A percentile compares a stretch with the other conserved stretches of the same genome.
Evolutionary conservation across 2,113 vertebrate species (phyloP).

Genomic region (Ceuthmochares aereus): DNA sequence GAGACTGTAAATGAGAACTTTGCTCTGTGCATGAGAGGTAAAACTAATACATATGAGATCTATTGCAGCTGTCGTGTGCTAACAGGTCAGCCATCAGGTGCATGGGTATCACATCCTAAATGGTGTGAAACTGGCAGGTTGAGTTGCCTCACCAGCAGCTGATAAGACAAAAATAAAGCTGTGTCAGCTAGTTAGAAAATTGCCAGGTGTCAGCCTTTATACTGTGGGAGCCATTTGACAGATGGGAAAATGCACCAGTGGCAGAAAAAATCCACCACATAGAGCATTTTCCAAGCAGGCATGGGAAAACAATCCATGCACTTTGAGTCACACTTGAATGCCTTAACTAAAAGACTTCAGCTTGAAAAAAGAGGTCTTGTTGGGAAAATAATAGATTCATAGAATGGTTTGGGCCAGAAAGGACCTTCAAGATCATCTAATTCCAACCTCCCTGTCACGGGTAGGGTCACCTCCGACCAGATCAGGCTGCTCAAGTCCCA

Average conservation of each 20-base stretch:
- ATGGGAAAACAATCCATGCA: fast-evolving
- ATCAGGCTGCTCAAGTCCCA: too few species aligned
- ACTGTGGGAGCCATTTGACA: background rate
- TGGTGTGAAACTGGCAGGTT: background rate
- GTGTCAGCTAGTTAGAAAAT: background rate
- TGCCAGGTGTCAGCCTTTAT: background rate
- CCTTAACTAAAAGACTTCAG: background rate
- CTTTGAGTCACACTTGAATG: background rate
- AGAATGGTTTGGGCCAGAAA: too few species aligned
- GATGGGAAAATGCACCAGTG: background rate
- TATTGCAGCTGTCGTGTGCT: background rate
- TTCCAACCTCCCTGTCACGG: too few species aligned
- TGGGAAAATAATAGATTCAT: too few species aligned
- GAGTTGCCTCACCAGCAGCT: background rate
- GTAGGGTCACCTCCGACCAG: too few species aligned
- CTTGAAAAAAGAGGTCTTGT: background rate
- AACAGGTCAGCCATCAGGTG: background rate
- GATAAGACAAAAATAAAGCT: background rate
- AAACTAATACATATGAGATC: background rate
- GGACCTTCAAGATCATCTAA: too few species aligned
- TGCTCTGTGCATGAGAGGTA: background rate
- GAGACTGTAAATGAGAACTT: fast-evolving
- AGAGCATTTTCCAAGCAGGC: background rate
- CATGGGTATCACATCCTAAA: fast-evolving
- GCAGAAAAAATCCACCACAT: background rate